Evolutionary conservation across 2,888 invertebrate species (phyloP), one percentile per base, ranked within the genome.

Genomic region (Rotaria socialis): DNA sequence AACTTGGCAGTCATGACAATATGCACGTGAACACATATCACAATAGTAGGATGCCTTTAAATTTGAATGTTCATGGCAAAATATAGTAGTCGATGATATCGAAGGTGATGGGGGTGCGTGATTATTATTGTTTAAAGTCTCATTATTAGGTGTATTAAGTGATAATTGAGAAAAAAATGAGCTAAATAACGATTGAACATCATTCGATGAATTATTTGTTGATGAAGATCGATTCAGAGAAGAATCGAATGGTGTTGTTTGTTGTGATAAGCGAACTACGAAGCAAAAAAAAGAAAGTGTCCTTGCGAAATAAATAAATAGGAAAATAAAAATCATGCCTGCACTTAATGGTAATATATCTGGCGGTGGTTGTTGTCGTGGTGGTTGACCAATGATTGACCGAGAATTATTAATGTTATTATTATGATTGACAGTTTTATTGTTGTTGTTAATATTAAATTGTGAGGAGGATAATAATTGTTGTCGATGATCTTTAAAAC

Each of bases 401-500:
- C 67, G 67, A 19, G 67, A 52, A 85, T 74, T 74, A 16, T 35
- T 43, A 35, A n/a, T 24, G 35, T 74, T 52, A 52, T 52, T 52
- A 52, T 52, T 67, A 35, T 80, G 80, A 24, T 52, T 52, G 4
- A 50, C 14, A 50, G 8, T 50, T 11, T 52, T 52, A 52, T 52
- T 52, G 16, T 16, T 52, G 16, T 52, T 67, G 22, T 80, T 85
- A 10, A 24, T 52, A 8, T 52, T 16, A 50, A 74, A 56, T 41
- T 75, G 55, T 56, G 75, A 43, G 8, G 84, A 43, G 10, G 84
- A 55, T 35, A 84, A 74, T 50, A 84, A 84, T 55, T 86, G 86
- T 84, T 84, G 84, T n/a, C 86, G 60, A 74, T 86, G 86, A 50
- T 86, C 86, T 84, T 86, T 86, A 43, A 84, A 84, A 47, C 84